Conservation (phyloP, 2,113 vertebrate species). For the Trochalopteron elliotii region DNA sequence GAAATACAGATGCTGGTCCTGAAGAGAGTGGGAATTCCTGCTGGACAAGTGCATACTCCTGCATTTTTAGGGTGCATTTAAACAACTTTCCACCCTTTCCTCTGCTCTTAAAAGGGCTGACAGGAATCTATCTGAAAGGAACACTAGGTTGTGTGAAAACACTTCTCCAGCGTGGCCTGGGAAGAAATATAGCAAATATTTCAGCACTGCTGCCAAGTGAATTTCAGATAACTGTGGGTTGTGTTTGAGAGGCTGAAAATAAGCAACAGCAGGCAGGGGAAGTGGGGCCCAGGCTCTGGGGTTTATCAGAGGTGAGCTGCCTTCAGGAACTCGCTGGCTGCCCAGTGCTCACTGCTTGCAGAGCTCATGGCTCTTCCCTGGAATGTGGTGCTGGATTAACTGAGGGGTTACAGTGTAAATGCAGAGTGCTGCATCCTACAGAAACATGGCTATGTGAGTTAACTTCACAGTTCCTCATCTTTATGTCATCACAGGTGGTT, state of each 20-base stretch:
- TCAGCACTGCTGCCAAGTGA: background rate
- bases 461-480: background rate
- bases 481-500: background rate
- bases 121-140: background rate
- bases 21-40: background rate
- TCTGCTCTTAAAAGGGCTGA: background rate
- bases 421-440: background rate
- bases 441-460: background rate
- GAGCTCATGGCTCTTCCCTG: background rate
- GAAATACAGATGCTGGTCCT: background rate
- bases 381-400: background rate
- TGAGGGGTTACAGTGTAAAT: background rate
- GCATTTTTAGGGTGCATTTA: background rate
- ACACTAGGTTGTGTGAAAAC: fast-evolving
- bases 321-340: background rate
- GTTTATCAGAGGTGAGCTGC: background rate
- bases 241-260: background rate
- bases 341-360: background rate
- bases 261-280: background rate
- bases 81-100: background rate
- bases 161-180: fast-evolving
- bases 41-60: background rate
- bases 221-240: background rate
- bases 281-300: background rate
- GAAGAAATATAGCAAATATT: background rate